phyloP scores from a whole-genome alignment of 2,888 invertebrate species.

The Spodoptera picta region DNA sequence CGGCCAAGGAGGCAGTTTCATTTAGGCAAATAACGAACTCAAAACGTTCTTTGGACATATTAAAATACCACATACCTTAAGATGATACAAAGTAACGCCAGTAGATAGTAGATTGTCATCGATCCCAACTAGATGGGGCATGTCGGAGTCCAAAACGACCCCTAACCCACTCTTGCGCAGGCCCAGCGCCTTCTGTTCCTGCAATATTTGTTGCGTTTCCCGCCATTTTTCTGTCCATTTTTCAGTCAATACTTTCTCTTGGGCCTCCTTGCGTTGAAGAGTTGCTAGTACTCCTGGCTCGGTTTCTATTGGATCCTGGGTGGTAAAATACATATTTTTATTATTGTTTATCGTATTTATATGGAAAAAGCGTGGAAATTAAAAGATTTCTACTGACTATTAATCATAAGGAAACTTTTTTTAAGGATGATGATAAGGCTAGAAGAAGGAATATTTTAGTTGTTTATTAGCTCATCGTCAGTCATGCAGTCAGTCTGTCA shows the following conservation, averaged over 20 bases:
- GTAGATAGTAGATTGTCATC: constrained; percentile 97
- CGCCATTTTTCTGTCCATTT: constrained; percentile 98
- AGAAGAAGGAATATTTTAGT: no score
- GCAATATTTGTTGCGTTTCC: constrained; percentile 95
- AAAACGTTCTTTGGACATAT: no score
- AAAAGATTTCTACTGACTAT: no score
- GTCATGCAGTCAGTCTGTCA: no score
- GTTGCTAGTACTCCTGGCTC: constrained; percentile 93
- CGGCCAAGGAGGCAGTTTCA: no score
- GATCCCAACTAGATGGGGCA: constrained; percentile 97
- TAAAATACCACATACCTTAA: constrained; percentile 88
- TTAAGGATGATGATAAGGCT: no score
- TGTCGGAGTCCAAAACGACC: constrained; percentile 96
- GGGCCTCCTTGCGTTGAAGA: constrained; percentile 96
- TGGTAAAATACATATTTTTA: constrained; percentile 4
- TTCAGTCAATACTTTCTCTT: constrained; percentile 96
- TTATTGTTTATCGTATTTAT: not conserved
- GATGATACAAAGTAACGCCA: constrained; percentile 96
- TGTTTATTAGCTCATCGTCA: no score
- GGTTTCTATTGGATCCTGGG: constrained; percentile 85
- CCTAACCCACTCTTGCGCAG: constrained; percentile 96
- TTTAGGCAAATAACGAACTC: no score
- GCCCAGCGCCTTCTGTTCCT: constrained; percentile 96
- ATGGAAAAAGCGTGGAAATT: no score
- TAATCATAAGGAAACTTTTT: no score